Evolutionary conservation across 2,888 invertebrate species (phyloP).

Genomic region (Conchocele bisecta): DNA sequence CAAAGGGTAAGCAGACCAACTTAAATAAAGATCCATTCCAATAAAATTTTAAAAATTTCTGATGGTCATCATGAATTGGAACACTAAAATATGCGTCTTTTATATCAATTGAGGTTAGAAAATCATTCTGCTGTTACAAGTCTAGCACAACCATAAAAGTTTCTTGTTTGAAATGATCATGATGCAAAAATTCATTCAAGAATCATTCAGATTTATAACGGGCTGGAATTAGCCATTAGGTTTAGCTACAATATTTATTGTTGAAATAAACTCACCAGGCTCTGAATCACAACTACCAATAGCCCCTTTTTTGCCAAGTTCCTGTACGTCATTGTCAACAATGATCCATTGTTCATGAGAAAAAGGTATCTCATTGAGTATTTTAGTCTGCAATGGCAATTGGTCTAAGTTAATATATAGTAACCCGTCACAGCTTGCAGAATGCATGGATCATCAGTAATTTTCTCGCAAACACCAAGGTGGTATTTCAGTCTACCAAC

Average conservation of each 20-base stretch:
- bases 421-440: slow-evolving; percentile 16
- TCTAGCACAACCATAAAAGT: no score
- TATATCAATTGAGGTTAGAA: slow-evolving; percentile 29
- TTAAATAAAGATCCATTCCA: slow-evolving; percentile 19
- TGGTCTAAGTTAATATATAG: slow-evolving; percentile 18
- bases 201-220: slow-evolving; percentile 3
- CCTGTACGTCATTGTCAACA: slow-evolving; percentile 2
- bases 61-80: not conserved
- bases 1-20: slow-evolving; percentile 33
- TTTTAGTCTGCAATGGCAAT: slow-evolving; percentile 8
- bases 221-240: slow-evolving; percentile 7
- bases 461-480: slow-evolving; percentile 10
- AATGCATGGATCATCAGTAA: slow-evolving; percentile 30
- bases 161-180: no score
- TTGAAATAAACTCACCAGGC: not conserved
- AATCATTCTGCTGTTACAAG: slow-evolving; percentile 19
- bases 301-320: slow-evolving; percentile 21
- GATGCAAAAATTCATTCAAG: slow-evolving; percentile 6
- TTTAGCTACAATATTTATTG: not conserved
- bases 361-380: slow-evolving; percentile 22
- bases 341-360: not conserved
- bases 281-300: not conserved
- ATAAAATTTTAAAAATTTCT: slow-evolving; percentile 5
- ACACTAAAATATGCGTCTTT: no score
- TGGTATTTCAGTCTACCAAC: slow-evolving; percentile 10